Evolutionary conservation across 2,797 vertebrate genomes (phyloP).

Genomic region (Muraenolepis orangiensis): DNA sequence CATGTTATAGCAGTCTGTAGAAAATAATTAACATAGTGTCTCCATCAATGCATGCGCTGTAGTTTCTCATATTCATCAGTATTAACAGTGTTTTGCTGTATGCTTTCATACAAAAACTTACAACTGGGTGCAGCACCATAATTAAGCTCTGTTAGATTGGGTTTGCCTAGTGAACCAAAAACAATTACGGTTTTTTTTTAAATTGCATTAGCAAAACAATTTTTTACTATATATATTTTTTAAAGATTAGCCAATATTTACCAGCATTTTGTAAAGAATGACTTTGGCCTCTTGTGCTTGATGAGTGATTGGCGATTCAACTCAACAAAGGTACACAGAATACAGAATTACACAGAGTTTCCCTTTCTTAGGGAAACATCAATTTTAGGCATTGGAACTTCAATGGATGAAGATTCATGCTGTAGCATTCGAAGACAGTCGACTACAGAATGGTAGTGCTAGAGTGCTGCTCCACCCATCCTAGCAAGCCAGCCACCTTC

Average conservation of each 20-base stretch:
- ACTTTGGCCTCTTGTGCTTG: slow-evolving; percentile 2
- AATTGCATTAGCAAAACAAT: not conserved
- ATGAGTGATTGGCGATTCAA: slow-evolving; percentile 14
- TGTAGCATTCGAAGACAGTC: not conserved
- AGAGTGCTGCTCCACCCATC: slow-evolving; percentile 69
- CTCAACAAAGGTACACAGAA: not conserved
- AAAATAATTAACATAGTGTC: no score
- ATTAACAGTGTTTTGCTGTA: slow-evolving; percentile 24
- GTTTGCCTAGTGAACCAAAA: not conserved
- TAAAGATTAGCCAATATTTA: not conserved
- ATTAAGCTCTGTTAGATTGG: slow-evolving; percentile 1
- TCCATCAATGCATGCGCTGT: slow-evolving; percentile 59
- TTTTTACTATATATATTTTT: no score
- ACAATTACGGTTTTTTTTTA: not conserved
- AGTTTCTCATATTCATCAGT: slow-evolving; percentile 28
- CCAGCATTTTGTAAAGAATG: not conserved
- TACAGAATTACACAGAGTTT: no score
- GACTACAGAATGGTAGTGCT: slow-evolving; percentile 3
- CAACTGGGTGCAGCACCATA: slow-evolving; percentile 64
- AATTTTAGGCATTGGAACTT: not conserved
- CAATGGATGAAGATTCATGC: slow-evolving; percentile 1
- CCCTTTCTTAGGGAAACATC: not conserved
- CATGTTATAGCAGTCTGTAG: not conserved
- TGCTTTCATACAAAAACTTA: slow-evolving; percentile 46
- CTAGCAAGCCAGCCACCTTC: slow-evolving; percentile 41